Percentiles rank a stretch among this genome's conserved stretches.
Evolutionary conservation across 2,113 vertebrate genomes (phyloP).

Genomic region (Phoenicopterus ruber): DNA sequence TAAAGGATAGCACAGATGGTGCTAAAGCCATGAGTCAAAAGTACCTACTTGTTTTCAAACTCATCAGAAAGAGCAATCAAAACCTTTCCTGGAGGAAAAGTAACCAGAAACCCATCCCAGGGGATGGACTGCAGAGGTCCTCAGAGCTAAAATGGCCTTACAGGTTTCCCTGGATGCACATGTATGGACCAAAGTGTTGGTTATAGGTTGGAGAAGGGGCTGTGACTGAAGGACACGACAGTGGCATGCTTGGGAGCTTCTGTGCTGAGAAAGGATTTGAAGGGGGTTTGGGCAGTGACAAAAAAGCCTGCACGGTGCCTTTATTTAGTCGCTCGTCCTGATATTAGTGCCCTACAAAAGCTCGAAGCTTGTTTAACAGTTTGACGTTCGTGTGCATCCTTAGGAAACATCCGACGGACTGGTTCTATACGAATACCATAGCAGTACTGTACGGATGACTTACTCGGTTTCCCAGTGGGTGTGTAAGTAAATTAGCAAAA

Average conservation of each 20-base stretch:
- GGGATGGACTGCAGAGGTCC: neutral
- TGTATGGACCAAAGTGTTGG: neutral
- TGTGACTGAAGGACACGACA: neutral
- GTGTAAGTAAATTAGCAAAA: conserved; percentile 43
- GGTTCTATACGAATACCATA: neutral
- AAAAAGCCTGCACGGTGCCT: neutral
- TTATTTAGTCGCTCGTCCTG: neutral
- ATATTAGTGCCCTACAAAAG: neutral
- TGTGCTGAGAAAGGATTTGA: neutral
- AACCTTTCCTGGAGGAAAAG: neutral
- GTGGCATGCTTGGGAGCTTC: neutral
- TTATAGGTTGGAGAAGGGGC: neutral
- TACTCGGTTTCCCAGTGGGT: conserved; percentile 9
- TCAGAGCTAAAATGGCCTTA: neutral
- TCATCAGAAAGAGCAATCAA: neutral
- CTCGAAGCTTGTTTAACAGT: neutral
- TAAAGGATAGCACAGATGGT: neutral
- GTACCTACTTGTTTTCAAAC: neutral
- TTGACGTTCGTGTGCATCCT: neutral
- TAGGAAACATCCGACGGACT: neutral
- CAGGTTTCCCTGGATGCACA: neutral
- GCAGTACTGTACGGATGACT: neutral
- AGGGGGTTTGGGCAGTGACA: neutral
- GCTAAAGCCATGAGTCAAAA: neutral
- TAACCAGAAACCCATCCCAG: neutral